Conservation (phyloP, 2,888 invertebrate genomes). For the Hofmannophila pseudospretella region DNA sequence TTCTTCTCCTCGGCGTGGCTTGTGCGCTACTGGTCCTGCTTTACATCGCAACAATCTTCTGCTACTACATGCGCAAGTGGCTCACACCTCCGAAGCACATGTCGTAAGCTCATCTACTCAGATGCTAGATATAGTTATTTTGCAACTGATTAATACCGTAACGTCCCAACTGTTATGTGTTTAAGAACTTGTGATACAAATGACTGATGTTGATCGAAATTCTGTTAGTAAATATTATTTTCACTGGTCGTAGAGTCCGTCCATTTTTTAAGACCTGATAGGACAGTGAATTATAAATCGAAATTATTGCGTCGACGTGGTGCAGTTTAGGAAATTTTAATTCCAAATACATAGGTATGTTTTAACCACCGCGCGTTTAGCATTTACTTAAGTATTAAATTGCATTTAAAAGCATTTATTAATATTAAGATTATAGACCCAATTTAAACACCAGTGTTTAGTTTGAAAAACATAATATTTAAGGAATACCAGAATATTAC, state of each 20-base stretch:
- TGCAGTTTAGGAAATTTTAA: conserved; percentile 20
- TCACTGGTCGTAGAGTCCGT: neutral
- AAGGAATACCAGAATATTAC: neutral
- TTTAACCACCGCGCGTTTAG: conserved; percentile 70
- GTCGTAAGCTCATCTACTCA: conserved; percentile 46
- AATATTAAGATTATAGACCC: conserved; percentile 19
- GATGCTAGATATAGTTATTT: conserved; percentile 13
- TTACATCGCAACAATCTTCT: conserved; percentile 94
- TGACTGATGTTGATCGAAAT: conserved; percentile 53
- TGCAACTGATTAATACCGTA: conserved; percentile 16
- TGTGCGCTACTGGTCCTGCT: conserved; percentile 92
- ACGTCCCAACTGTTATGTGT: conserved; percentile 22
- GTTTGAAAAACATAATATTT: neutral
- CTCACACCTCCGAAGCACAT: conserved; percentile 90
- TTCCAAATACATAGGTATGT: conserved; percentile 20
- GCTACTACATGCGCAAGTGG: conserved; percentile 96
- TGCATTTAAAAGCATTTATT: conserved; percentile 70
- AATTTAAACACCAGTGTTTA: neutral
- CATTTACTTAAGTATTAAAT: conserved; percentile 64
- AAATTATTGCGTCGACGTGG: conserved; percentile 33
- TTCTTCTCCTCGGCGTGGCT: conserved; percentile 93
- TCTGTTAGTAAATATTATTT: conserved; percentile 22
- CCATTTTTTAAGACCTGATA: neutral
- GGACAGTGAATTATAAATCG: neutral
- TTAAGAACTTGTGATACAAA: conserved; percentile 63